Evolutionary conservation across 2,797 vertebrate species (phyloP), one percentile per base, ranked within the genome.

Genomic region (Discoglossus pictus): DNA sequence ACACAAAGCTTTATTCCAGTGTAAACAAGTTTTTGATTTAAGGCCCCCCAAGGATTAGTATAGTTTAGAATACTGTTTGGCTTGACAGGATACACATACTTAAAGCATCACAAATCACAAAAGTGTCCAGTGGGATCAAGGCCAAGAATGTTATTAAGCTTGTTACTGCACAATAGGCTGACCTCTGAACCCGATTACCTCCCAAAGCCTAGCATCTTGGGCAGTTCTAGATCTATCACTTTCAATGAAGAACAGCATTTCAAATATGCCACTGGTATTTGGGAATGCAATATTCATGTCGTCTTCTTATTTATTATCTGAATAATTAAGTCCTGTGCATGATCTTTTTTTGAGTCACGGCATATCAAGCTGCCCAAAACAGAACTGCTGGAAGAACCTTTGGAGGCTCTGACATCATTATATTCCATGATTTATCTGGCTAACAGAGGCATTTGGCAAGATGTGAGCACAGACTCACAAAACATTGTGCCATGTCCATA

Each of bases 81-180:
- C n/a, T n/a, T 59, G 39, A 44, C 39, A 44, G 39, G 40, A 34
- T 20, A 25, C 39, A 20, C 55, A 59, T 59, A 59, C 23, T 59
- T 44, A 27, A 5, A 31, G 24, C 21, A 44, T 43, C 40, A n/a
- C 40, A 59, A 43, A 42, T 59, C 55, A 59, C 27, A 44, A 59
- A 59, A 25, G 35, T 51, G 15, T 34, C 21, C n/a, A 15, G 4
- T 50, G 21, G 46, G 46, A 7, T n/a, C 11, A 24, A 18, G 13
- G 10, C 2, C 48, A 51, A 51, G 48, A 51, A 51, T 31, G 24
- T 31, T 16, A 51, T 51, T 51, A 51, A 51, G 27, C 27, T 31
- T 31, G 27, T 31, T 31, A 31, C 27, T 31, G 27, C 27, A 31
- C 27, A 31, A 31, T 31, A 31, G 27, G 27, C 27, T 8, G 8